A percentile compares a stretch with the other conserved stretches of the same genome.
These are phyloP conservation scores for Hesperophylax magnus DNA, from an alignment of 1,140 invertebrate species.

Conservation along the genomic window DNA sequence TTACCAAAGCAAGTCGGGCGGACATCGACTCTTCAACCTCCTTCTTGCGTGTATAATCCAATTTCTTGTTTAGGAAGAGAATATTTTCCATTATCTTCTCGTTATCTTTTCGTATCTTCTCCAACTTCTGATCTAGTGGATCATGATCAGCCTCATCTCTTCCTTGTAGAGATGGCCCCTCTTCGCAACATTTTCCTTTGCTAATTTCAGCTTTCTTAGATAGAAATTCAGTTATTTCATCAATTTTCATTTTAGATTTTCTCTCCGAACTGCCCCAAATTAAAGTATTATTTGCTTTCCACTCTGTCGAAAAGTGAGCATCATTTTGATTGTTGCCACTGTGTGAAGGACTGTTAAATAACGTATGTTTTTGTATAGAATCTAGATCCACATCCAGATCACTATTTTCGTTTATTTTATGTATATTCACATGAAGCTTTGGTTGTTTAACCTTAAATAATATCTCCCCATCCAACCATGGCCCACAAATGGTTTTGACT, in stretches of 20 bases:
- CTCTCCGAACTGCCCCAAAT: conserved; percentile 9
- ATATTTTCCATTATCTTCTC: conserved; percentile 68
- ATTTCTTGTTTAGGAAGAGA: conserved; percentile 64
- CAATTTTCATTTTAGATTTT: conserved; percentile 42
- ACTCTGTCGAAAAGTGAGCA: too few relatives aligned
- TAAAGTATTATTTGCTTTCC: neutral
- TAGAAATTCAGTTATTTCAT: conserved; percentile 46
- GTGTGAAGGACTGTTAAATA: neutral
- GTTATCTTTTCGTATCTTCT: conserved; percentile 68
- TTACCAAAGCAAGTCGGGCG: conserved; percentile 1
- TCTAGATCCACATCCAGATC: conserved; percentile 63
- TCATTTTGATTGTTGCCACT: neutral
- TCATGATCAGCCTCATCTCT: conserved; percentile 44
- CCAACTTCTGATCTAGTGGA: conserved; percentile 65
- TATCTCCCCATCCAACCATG: conserved; percentile 62
- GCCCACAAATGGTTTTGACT: conserved; percentile 59
- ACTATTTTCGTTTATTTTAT: conserved; percentile 59
- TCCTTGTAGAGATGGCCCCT: neutral
- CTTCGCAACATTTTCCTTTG: neutral
- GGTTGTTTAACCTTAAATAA: conserved; percentile 60
- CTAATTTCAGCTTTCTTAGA: conserved; percentile 31
- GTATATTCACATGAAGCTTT: conserved; percentile 63
- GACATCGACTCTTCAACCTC: conserved; percentile 58
- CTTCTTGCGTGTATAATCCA: conserved; percentile 66
- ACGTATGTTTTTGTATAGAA: conserved; percentile 45